Percentiles rank a stretch among this genome's conserved stretches.
Evolutionary conservation across 2,888 invertebrate genomes (phyloP).

Genomic region (Drosophila lutescens): DNA sequence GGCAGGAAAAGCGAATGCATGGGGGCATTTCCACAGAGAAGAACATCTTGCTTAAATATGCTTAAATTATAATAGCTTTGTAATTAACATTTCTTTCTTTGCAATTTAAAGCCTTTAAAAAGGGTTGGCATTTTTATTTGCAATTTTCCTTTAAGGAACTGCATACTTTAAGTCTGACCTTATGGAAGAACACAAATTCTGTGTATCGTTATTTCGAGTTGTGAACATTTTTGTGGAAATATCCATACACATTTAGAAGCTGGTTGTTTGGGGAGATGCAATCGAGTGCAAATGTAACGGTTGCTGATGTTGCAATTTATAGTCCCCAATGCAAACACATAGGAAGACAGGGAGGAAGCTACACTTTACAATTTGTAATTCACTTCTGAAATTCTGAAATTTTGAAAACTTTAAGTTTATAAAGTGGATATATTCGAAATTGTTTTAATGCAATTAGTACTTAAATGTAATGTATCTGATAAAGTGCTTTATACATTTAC

Average conservation of each 20-base stretch:
- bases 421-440: too few species aligned
- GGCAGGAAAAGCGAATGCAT: constrained; percentile 10
- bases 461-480: too few species aligned
- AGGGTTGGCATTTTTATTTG: too few species aligned
- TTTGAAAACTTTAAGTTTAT: too few species aligned
- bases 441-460: too few species aligned
- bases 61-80: too few species aligned
- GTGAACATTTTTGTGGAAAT: neutral
- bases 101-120: too few species aligned
- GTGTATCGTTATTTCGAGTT: neutral
- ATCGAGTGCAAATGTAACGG: constrained; percentile 43
- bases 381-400: neutral
- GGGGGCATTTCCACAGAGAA: neutral
- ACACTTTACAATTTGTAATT: constrained; percentile 8
- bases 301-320: constrained; percentile 48
- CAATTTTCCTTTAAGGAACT: too few species aligned
- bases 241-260: constrained; percentile 9
- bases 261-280: constrained; percentile 25
- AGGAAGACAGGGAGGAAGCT: constrained; percentile 2
- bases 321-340: constrained; percentile 35
- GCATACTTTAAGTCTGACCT: too few species aligned
- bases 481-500: too few species aligned
- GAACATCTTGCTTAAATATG: too few species aligned
- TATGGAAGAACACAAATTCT: neutral
- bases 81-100: too few species aligned